Percentiles rank a stretch among this genome's conserved stretches.
phyloP scores from a whole-genome alignment of 2,113 vertebrate genomes.

The Barbus barbus region DNA sequence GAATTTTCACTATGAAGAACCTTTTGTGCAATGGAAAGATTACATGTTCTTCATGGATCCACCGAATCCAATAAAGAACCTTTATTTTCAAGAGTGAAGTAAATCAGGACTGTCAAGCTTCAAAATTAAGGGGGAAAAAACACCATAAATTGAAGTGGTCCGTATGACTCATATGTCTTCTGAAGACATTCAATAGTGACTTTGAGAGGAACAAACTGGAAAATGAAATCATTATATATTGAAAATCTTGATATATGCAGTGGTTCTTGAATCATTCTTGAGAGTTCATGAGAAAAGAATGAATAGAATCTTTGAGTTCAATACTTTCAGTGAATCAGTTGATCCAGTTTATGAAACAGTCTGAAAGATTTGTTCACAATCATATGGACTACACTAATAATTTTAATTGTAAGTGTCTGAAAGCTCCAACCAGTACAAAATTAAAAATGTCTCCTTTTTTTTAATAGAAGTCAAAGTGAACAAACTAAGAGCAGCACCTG shows the following conservation, averaged over 20 bases:
- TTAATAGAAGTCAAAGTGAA: not conserved
- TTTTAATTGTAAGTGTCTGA: not conserved
- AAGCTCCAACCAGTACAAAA: not conserved
- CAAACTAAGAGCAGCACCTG: not conserved
- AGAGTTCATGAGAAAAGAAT: not conserved
- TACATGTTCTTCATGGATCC: too few relatives aligned
- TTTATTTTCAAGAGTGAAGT: too few relatives aligned
- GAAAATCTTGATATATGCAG: not conserved
- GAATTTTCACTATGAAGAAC: too few relatives aligned
- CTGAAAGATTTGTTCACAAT: not conserved
- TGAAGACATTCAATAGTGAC: not conserved
- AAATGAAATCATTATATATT: not conserved
- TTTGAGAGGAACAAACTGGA: fast-evolving
- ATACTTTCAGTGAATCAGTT: not conserved
- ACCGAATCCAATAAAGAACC: too few relatives aligned
- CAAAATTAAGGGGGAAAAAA: not conserved
- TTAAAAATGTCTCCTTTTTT: not conserved
- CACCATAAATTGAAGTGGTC: not conserved
- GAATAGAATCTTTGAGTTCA: not conserved
- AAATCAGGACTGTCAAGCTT: not conserved
- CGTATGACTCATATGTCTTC: not conserved
- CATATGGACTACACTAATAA: not conserved
- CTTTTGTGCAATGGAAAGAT: too few relatives aligned
- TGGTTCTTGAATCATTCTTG: not conserved
- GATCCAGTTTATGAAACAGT: not conserved